Base-by-base conservation (phyloP, 2,888 invertebrate species). In the Petrolisthes cinctipes region DNA sequence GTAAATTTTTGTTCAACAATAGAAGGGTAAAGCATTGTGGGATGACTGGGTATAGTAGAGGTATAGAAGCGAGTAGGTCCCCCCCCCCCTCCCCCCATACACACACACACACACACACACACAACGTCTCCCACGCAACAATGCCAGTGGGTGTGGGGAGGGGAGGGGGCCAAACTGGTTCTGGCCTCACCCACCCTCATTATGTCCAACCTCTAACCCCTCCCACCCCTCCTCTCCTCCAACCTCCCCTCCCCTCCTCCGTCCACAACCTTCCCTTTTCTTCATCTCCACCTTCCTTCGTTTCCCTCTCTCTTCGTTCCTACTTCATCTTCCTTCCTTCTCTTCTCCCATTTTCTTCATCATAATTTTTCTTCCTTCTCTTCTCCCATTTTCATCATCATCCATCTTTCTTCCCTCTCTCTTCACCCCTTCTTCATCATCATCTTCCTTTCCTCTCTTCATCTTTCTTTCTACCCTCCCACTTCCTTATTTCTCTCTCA, bases 271-370 rank as follows among this genome's bases (percentile, higher is more conserved):
- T 61, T 17, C 9, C 61, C 3, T 9, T 9, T 17, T 61, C 61
- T 61, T 17, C 9, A 61, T 61, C 9, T 61, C 9, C 61, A 9
- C 17, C 1, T 17, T 17, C 3, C 17, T 61, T 1, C 61, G 3
- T 61, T 11, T 61, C 61, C 17, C 9, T 17, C 61, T 61, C 61
- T 61, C 0, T 61, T 17, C 11, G 61, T 17, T 11, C 17, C 1
- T 61, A 61, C 3, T 17, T 61, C 61, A 7, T 37, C 17, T 54
- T 78, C 53, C 17, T 1, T 23, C 17, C 78, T 78, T 78, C 54
- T 78, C 53, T 78, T 78, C 54, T 51, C 53, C 78, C 78, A n/a
- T 54, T 51, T 78, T 23, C 78, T 78, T 54, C 54, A 61, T n/a
- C n/a, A n/a, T 61, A 78, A 78, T n/a, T 78, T 78, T 78, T 14